phyloP scores from a whole-genome alignment of 2,113 vertebrate species.

The Saccopteryx leptura region DNA sequence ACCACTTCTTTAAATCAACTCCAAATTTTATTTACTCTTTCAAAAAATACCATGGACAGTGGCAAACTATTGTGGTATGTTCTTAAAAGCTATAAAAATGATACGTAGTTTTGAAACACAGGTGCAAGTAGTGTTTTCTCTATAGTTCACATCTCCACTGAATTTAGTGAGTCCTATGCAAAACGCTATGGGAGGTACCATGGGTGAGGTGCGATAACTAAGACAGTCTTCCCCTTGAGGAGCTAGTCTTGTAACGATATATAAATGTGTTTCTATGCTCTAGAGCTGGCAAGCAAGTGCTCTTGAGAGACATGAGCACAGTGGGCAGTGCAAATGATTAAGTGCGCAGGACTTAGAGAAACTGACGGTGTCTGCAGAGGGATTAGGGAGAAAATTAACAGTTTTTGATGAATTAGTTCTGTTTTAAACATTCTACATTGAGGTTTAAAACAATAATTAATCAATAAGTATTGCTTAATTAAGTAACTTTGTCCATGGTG shows the following conservation, averaged over 20 bases:
- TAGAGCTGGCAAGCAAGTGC: not conserved
- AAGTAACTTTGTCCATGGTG: not conserved
- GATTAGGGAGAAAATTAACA: not conserved
- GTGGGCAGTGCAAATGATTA: not conserved
- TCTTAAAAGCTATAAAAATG: not conserved
- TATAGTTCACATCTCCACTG: not conserved
- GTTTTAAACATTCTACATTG: not conserved
- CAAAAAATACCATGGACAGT: constrained; percentile 6
- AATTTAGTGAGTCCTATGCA: not conserved
- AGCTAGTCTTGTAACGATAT: not conserved
- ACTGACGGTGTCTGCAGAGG: not conserved
- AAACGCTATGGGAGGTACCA: not conserved
- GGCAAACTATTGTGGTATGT: not conserved
- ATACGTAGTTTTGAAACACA: not conserved
- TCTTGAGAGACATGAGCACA: not conserved
- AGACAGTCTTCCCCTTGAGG: no score
- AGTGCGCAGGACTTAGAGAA: not conserved
- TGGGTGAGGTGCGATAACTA: not conserved
- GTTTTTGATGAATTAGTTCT: not conserved
- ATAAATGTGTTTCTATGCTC: no score
- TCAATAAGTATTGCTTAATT: not conserved
- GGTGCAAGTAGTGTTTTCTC: not conserved
- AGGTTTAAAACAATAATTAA: not conserved
- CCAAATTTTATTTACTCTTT: not conserved
- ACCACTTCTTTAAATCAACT: not conserved